Evolutionary conservation across 2,888 invertebrate species (phyloP).

Genomic region (Ochropacha duplaris): DNA sequence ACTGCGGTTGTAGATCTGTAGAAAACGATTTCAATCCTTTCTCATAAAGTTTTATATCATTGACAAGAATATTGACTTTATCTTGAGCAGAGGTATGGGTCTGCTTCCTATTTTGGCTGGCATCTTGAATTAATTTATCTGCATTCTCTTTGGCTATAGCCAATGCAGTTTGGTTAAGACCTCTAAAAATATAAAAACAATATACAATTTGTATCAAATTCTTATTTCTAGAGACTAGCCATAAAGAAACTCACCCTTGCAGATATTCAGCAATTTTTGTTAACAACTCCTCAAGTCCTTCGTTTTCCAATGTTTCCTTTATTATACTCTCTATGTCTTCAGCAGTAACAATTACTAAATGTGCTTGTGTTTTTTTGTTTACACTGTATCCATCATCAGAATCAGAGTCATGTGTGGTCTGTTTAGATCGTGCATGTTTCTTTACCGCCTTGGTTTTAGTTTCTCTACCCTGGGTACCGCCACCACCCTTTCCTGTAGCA

Average conservation of each 20-base stretch:
- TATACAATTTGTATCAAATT: not conserved
- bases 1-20: conserved; percentile 84
- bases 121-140: conserved; percentile 88
- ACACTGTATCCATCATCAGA: conserved; percentile 83
- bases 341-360: conserved; percentile 85
- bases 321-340: conserved; percentile 88
- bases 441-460: conserved; percentile 97
- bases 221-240: not conserved
- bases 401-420: conserved; percentile 84
- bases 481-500: conserved; percentile 93
- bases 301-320: conserved; percentile 84
- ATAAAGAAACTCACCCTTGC: conserved; percentile 77
- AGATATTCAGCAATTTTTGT: conserved; percentile 87
- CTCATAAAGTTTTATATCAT: conserved; percentile 90
- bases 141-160: conserved; percentile 88
- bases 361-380: conserved; percentile 62
- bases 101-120: conserved; percentile 87
- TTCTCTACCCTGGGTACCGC: conserved; percentile 96
- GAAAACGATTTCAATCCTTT: conserved; percentile 88
- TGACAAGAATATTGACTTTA: conserved; percentile 88
- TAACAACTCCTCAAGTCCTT: conserved; percentile 88
- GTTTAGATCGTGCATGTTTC: conserved; percentile 86
- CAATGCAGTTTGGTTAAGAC: conserved; percentile 86
- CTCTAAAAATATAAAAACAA: conserved; percentile 57
- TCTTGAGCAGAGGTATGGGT: conserved; percentile 92